These are phyloP conservation scores for Siphlonurus alternatus DNA, from an alignment of 2,888 invertebrate genomes.

Conservation along the genomic window DNA sequence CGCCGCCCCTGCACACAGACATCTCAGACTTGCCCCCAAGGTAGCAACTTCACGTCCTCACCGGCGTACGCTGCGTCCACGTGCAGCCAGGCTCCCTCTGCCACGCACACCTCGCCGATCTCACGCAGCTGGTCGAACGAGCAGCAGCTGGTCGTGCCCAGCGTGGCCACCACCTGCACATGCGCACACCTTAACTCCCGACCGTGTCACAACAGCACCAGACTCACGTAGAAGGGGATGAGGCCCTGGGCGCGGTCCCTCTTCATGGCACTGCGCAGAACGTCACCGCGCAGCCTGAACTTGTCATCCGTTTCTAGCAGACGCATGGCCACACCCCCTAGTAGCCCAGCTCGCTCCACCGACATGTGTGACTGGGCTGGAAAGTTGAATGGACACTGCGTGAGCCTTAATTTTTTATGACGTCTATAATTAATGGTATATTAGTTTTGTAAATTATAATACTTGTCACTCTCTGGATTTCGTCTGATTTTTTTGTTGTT, in stretches of 20 bases:
- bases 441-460: too few species aligned
- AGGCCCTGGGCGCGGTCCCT: slow-evolving; percentile 77
- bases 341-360: slow-evolving; percentile 78
- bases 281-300: slow-evolving; percentile 55
- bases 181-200: too few species aligned
- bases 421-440: too few species aligned
- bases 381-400: slow-evolving; percentile 13
- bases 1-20: slow-evolving; percentile 41
- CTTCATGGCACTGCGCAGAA: slow-evolving; percentile 57
- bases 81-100: slow-evolving; percentile 75
- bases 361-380: slow-evolving; percentile 82
- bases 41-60: too few species aligned
- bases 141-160: slow-evolving; percentile 93
- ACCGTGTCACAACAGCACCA: not conserved
- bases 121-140: slow-evolving; percentile 83
- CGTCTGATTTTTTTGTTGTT: too few species aligned
- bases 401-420: too few species aligned
- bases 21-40: not conserved
- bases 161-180: slow-evolving; percentile 61
- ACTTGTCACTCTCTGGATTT: too few species aligned
- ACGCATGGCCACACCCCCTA: slow-evolving; percentile 71
- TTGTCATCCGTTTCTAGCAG: slow-evolving; percentile 53
- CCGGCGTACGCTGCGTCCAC: slow-evolving; percentile 96
- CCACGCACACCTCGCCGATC: slow-evolving; percentile 73
- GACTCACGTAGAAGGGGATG: slow-evolving; percentile 90